phyloP scores from a whole-genome alignment of 2,797 vertebrate species.

The Adelosebastes latens region DNA sequence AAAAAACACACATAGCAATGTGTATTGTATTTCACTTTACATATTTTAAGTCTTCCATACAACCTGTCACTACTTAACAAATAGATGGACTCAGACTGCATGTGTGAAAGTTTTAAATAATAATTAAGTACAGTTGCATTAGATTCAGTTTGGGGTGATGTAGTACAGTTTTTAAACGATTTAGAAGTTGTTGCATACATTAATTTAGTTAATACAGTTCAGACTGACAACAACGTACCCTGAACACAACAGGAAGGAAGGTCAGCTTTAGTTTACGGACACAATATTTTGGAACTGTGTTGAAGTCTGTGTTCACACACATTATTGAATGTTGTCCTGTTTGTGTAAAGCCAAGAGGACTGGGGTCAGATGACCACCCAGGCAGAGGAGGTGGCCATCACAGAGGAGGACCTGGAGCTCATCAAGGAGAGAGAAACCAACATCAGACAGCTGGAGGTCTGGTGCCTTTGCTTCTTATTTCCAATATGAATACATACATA shows the following conservation, averaged over 20 bases:
- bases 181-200: neutral
- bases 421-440: constrained; percentile 96
- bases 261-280: neutral
- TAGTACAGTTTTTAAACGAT: neutral
- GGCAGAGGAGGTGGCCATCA: constrained; percentile 89
- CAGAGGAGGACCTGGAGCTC: constrained; percentile 95
- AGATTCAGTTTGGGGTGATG: neutral
- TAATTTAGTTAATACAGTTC: too few species aligned
- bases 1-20: neutral
- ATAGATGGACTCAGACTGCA: neutral
- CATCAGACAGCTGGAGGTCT: constrained; percentile 94
- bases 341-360: constrained; percentile 89
- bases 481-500: neutral
- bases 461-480: neutral
- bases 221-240: neutral
- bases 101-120: neutral
- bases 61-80: neutral
- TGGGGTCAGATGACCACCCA: constrained; percentile 91
- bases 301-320: neutral
- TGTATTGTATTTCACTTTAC: neutral
- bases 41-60: neutral
- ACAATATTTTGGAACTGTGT: too few species aligned
- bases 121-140: neutral
- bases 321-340: neutral
- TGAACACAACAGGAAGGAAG: too few species aligned